Evolutionary conservation across 2,888 invertebrate species (phyloP).

Genomic region (Eurytoma adleriae): DNA sequence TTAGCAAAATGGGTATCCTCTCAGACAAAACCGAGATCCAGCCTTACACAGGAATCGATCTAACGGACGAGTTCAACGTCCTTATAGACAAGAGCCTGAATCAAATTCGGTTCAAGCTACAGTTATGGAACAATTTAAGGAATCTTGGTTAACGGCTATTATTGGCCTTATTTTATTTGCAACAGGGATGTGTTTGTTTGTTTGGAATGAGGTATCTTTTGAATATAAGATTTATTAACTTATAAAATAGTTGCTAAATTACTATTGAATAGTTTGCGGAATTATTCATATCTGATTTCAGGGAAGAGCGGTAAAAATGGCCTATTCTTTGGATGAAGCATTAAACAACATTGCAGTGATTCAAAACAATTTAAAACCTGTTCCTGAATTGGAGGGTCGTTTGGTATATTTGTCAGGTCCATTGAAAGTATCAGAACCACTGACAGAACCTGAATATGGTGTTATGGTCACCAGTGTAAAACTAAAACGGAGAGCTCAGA

Average conservation of each 20-base stretch:
- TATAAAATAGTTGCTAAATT: neutral
- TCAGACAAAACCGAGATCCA: constrained; percentile 32
- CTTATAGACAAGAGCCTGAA: constrained; percentile 33
- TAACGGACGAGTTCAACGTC: constrained; percentile 26
- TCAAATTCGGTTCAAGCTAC: constrained; percentile 22
- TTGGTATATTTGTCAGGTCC: constrained; percentile 88
- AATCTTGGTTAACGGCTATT: constrained; percentile 85
- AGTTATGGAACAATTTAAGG: constrained; percentile 79
- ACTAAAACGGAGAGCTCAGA: constrained; percentile 90
- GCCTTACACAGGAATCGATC: constrained; percentile 35
- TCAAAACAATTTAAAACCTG: constrained; percentile 76
- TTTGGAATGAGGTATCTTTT: constrained; percentile 88
- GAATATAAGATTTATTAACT: constrained; percentile 17
- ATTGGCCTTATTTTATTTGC: constrained; percentile 83
- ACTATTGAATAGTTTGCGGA: neutral
- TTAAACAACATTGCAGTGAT: constrained; percentile 79
- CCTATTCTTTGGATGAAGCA: constrained; percentile 88
- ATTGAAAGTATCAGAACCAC: constrained; percentile 86
- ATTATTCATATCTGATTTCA: constrained; percentile 66
- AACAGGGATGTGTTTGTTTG: constrained; percentile 83
- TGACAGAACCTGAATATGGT: constrained; percentile 91
- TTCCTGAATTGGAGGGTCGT: constrained; percentile 83
- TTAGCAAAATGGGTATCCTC: constrained; percentile 47
- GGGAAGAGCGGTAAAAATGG: constrained; percentile 89
- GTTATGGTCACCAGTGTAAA: constrained; percentile 91